These are phyloP conservation scores for Apaloderma vittatum DNA, from an alignment of 2,113 vertebrate genomes.

Conservation along the genomic window DNA sequence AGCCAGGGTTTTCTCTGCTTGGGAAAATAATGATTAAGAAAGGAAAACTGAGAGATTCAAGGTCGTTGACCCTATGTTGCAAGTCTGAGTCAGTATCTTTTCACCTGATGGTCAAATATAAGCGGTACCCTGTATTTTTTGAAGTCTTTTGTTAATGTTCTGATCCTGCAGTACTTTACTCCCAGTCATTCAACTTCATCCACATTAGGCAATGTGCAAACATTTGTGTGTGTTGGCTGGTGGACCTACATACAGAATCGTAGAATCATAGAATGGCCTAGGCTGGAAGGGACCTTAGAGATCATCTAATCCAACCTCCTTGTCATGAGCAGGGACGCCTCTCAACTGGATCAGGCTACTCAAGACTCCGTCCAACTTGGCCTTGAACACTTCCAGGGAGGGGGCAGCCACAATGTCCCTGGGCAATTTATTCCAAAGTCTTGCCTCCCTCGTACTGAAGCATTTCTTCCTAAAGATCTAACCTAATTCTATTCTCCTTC, in stretches of 20 bases:
- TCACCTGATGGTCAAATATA: background rate
- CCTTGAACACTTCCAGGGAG: no score
- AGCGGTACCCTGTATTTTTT: background rate
- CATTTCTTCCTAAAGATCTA: no score
- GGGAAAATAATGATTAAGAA: background rate
- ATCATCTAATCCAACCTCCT: no score
- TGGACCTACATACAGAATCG: rapidly evolving
- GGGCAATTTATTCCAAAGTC: no score
- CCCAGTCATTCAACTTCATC: background rate
- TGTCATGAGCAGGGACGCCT: no score
- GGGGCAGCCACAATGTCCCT: no score
- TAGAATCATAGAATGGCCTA: no score
- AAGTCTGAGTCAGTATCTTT: background rate
- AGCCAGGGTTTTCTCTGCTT: background rate
- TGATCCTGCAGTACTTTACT: background rate
- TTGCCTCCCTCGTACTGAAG: no score
- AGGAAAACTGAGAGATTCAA: background rate
- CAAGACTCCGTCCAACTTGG: no score
- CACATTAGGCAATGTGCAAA: background rate
- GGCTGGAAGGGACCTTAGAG: no score
- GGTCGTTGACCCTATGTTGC: background rate
- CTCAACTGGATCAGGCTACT: no score
- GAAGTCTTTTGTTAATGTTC: background rate
- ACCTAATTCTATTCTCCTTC: no score
- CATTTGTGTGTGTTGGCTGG: background rate